These are phyloP conservation scores for Dicrostonyx torquatus DNA, from an alignment of 2,797 vertebrate genomes.

Conservation along the genomic window DNA sequence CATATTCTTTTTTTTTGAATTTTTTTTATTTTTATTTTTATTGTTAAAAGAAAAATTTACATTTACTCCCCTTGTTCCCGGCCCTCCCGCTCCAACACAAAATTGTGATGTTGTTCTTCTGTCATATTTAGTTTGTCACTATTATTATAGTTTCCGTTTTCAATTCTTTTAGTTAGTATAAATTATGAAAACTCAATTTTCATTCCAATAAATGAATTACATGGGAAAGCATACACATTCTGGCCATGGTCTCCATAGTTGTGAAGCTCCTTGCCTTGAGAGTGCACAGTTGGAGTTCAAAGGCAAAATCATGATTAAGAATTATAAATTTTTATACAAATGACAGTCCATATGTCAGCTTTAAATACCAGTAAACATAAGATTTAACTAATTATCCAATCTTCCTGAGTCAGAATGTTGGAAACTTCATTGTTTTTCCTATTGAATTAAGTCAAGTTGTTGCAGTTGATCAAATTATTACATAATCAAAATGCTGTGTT, in stretches of 20 bases:
- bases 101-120: background rate
- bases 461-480: background rate
- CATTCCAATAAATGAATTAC: background rate
- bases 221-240: background rate
- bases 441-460: background rate
- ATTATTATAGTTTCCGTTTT: constrained; percentile 4
- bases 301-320: background rate
- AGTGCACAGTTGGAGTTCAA: background rate
- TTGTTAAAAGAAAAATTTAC: too few species aligned
- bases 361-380: background rate
- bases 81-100: too few species aligned
- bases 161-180: background rate
- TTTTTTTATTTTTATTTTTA: too few species aligned
- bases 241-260: background rate
- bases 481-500: background rate
- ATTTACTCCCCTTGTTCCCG: too few species aligned
- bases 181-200: background rate
- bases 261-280: background rate
- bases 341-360: background rate
- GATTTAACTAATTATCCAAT: background rate
- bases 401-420: constrained; percentile 1
- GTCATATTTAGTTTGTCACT: background rate
- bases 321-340: background rate
- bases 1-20: too few species aligned
- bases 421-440: background rate